Evolutionary conservation across 2,797 vertebrate species (phyloP).

Genomic region (Pelochelys cantorii): DNA sequence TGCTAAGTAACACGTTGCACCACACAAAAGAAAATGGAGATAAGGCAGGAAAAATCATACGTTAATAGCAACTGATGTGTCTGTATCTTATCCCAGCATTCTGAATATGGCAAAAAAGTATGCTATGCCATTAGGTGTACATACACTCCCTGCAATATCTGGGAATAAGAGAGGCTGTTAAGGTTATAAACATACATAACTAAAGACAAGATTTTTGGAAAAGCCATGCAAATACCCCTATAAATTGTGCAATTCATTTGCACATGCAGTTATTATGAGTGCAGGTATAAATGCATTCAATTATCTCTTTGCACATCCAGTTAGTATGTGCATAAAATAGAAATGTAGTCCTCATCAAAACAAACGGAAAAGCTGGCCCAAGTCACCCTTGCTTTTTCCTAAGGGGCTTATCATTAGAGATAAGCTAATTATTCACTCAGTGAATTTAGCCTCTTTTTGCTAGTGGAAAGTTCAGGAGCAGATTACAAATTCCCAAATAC

Average conservation of each 20-base stretch:
- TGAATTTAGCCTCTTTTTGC: neutral
- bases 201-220: accelerated
- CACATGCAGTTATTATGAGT: neutral
- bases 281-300: neutral
- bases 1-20: conserved; percentile 44
- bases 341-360: neutral
- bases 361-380: neutral
- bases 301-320: neutral
- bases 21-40: neutral
- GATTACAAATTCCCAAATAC: neutral
- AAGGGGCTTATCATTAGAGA: neutral
- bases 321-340: neutral
- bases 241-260: neutral
- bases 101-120: neutral
- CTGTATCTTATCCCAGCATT: accelerated
- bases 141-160: accelerated
- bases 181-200: neutral
- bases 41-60: conserved; percentile 8
- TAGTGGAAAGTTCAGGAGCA: neutral
- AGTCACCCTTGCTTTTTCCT: neutral
- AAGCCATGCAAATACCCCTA: neutral
- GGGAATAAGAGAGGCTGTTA: neutral
- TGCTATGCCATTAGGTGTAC: neutral
- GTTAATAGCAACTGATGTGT: neutral
- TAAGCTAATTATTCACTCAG: neutral